Base-by-base conservation (phyloP, 2,113 vertebrate species). In the Sorex araneus region DNA sequence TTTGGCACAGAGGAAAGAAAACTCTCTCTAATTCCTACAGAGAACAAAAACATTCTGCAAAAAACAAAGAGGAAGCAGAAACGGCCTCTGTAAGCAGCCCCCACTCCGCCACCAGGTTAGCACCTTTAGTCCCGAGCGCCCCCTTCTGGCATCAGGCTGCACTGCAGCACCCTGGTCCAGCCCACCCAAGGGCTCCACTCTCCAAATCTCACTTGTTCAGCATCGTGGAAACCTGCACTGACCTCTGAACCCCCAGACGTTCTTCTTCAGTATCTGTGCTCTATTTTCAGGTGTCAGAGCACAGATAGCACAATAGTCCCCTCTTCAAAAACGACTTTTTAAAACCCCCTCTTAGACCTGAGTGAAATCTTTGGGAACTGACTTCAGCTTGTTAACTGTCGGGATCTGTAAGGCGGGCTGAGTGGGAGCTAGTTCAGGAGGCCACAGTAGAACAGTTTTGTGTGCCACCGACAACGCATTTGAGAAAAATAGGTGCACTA, bases 91-190 rank as follows among this genome's bases (percentile, higher is more conserved):
- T 0, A n/a, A 23, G 32, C 23, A 30, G 63, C 27, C 34, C 1
- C 34, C 9, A 40, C 9, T 27, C 2, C 47, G 10, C 2, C 3
- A 1, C 1, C 0, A 0, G 0, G 50, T 13, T 23, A 1, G 67
- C 92, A 94, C 57, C 2, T 75, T 96, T 83, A 92, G 83, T 87
- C 90, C 25, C 30, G 85, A 32, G 95, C 82, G 91, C 97, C 96
- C 97, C 95, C 97, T 97, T 54, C 95, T 95, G 97, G 94, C 57
- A 57, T 1, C 36, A 1, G 30, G 21, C 40, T 74, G 54, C 63
- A 19, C 7, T 82, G 80, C 78, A 82, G 34, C 76, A 21, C 23
- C 81, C 18, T 1, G n/a, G n/a, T 45, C 28, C 76, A 13, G 36
- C 23, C 36, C 34, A 18, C 16, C 16, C 11, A 70, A 19, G 6